Evolutionary conservation across 1,140 invertebrate species (phyloP).

Genomic region (Tigriopus japonicus): DNA sequence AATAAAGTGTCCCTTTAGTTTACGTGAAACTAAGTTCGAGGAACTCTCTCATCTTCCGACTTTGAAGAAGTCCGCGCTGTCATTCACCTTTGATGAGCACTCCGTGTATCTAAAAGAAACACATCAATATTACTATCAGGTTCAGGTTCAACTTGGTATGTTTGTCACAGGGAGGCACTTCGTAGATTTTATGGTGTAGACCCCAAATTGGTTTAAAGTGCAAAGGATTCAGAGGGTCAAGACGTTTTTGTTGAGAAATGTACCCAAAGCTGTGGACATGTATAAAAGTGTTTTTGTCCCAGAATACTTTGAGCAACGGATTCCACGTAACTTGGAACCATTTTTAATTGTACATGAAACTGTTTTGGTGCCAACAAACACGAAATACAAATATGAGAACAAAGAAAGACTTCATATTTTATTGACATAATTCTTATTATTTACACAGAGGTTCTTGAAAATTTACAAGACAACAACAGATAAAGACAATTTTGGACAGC

Average conservation of each 20-base stretch:
- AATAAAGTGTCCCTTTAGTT: background rate
- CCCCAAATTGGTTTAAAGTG: background rate
- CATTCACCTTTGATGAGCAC: background rate
- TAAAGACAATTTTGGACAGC: background rate
- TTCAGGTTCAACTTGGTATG: background rate
- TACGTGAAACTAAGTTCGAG: background rate
- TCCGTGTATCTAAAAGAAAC: background rate
- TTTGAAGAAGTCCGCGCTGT: background rate
- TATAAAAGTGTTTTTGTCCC: background rate
- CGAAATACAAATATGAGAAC: background rate
- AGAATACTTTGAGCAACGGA: background rate
- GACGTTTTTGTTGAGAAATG: background rate
- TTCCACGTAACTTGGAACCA: background rate
- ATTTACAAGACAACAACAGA: background rate
- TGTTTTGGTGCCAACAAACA: background rate
- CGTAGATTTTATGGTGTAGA: background rate
- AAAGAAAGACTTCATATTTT: background rate
- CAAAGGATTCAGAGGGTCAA: background rate
- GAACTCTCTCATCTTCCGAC: background rate
- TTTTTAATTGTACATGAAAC: background rate
- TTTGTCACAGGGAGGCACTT: background rate
- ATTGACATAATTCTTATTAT: background rate
- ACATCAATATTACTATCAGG: background rate
- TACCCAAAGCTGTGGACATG: background rate
- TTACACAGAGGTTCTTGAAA: background rate